Conservation (phyloP, 2,888 invertebrate genomes). For the Creontiades dilutus region DNA sequence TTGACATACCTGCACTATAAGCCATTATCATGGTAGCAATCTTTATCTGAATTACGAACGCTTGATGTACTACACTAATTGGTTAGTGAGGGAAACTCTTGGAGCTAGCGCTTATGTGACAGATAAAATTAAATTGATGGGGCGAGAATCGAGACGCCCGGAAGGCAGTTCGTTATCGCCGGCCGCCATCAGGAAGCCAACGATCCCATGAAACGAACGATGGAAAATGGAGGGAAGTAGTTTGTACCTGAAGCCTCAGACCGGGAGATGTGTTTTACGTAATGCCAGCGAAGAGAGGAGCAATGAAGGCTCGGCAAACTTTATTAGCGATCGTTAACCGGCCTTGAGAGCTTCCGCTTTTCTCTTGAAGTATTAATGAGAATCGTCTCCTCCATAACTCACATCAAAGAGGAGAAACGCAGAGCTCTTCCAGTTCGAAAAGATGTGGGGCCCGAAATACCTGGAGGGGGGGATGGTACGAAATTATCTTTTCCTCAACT, state of each 20-base stretch:
- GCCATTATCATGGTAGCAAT: too few relatives aligned
- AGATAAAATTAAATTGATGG: neutral
- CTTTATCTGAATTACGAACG: too few relatives aligned
- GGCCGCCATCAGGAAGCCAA: neutral
- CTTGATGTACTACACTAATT: too few relatives aligned
- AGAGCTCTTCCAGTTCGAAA: neutral
- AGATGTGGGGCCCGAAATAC: neutral
- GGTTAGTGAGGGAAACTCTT: too few relatives aligned
- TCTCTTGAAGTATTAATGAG: slow-evolving; percentile 30
- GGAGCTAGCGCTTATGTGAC: neutral
- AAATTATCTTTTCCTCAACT: neutral
- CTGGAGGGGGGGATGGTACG: neutral
- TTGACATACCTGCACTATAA: too few relatives aligned
- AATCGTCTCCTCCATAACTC: slow-evolving; percentile 33
- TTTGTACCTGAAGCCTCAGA: neutral
- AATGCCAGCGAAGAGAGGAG: slow-evolving; percentile 14
- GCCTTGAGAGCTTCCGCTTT: slow-evolving; percentile 36
- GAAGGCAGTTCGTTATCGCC: neutral
- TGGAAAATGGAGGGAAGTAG: neutral
- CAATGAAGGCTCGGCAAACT: slow-evolving; percentile 33
- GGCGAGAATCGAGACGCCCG: neutral
- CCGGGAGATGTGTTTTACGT: neutral
- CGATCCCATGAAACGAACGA: slow-evolving; percentile 1
- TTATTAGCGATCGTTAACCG: slow-evolving; percentile 50
- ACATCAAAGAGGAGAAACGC: slow-evolving; percentile 20